Conservation (phyloP, 1,140 invertebrate genomes). For the Hypsibius dujardini region DNA sequence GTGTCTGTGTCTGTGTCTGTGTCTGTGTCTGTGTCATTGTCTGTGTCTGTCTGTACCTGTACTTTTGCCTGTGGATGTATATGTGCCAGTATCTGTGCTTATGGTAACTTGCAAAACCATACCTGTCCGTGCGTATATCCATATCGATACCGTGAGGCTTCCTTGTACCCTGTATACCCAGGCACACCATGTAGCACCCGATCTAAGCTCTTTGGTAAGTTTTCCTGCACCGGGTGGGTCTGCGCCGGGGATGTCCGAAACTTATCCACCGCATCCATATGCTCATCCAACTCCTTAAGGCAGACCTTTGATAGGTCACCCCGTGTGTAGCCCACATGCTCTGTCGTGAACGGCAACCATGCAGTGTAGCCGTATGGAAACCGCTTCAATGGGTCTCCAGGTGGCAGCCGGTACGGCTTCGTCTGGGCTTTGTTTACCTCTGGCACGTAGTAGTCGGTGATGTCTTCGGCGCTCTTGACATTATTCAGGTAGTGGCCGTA, state of each 20-base stretch:
- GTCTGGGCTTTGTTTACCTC: not conserved
- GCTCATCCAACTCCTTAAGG: not conserved
- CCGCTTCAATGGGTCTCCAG: not conserved
- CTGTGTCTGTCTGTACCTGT: too few relatives aligned
- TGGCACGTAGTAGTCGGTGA: constrained; percentile 2
- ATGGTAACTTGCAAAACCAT: too few relatives aligned
- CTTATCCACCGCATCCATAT: not conserved
- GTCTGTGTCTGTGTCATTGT: too few relatives aligned
- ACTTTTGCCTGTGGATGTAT: too few relatives aligned
- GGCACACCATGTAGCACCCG: not conserved
- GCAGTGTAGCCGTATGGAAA: not conserved
- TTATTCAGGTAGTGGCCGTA: constrained; percentile 7
- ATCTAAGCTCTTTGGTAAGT: not conserved
- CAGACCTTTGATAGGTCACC: not conserved
- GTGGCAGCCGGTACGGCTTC: constrained; percentile 11
- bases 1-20: too few relatives aligned
- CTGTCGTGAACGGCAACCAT: constrained; percentile 12
- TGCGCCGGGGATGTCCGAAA: not conserved
- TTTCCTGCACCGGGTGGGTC: not conserved
- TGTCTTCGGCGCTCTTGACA: not conserved
- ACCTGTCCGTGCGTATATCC: constrained; percentile 15
- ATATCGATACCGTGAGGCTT: not conserved
- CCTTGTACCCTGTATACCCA: constrained; percentile 13
- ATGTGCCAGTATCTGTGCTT: too few relatives aligned
- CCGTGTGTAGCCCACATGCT: not conserved